These are phyloP conservation scores for Daboia siamensis DNA, from an alignment of 2,113 vertebrate genomes.

Conservation along the genomic window DNA sequence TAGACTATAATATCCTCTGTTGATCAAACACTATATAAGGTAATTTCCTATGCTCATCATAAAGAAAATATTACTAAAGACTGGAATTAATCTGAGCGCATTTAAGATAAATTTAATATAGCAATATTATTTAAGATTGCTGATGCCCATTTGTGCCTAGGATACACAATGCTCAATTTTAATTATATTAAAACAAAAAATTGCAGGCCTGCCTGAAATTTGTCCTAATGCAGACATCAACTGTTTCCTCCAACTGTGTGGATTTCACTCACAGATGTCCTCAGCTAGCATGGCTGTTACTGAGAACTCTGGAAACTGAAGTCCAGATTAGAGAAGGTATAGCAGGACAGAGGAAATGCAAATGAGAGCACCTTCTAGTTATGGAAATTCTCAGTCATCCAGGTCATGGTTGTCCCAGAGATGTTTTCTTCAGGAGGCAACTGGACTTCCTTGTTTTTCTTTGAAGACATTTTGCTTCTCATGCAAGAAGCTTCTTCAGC, in stretches of 20 bases:
- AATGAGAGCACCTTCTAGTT: no score
- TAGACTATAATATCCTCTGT: neutral
- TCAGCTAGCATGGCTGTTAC: neutral
- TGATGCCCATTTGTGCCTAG: neutral
- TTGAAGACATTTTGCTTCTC: no score
- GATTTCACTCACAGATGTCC: neutral
- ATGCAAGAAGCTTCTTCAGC: no score
- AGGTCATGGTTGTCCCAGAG: no score
- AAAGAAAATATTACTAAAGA: neutral
- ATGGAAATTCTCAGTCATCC: no score
- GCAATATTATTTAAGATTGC: no score
- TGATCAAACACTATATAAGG: neutral
- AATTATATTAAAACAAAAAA: neutral
- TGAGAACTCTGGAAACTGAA: neutral
- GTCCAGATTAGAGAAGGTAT: neutral
- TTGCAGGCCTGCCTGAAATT: neutral
- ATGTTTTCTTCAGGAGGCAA: no score
- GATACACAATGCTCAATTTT: neutral
- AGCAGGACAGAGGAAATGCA: neutral
- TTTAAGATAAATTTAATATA: neutral
- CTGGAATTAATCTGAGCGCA: neutral
- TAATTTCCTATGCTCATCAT: neutral
- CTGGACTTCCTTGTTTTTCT: no score
- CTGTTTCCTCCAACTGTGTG: neutral
- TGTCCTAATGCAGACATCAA: neutral